These are phyloP conservation scores for Acronicta alni DNA, from an alignment of 2,888 invertebrate species.

Conservation along the genomic window DNA sequence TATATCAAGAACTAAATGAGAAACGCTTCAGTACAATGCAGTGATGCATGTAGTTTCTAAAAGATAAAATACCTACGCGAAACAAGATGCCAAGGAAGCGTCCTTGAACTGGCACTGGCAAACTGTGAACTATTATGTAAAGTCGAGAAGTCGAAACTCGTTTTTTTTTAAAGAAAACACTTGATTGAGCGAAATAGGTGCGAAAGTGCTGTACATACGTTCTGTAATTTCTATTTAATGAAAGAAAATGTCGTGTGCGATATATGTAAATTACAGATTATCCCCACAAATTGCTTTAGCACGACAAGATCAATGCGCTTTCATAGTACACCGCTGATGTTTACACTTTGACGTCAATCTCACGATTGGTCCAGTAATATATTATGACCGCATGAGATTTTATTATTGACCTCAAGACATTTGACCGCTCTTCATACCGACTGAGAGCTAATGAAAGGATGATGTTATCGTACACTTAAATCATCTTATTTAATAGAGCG, in stretches of 20 bases:
- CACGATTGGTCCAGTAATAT: slow-evolving; percentile 51
- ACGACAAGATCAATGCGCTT: slow-evolving; percentile 28
- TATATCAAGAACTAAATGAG: too few relatives aligned
- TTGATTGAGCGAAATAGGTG: neutral
- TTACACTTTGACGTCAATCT: slow-evolving; percentile 28
- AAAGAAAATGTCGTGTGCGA: slow-evolving; percentile 31
- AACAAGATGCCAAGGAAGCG: neutral
- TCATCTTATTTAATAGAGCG: slow-evolving; percentile 69
- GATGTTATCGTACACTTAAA: slow-evolving; percentile 62
- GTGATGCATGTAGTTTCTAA: too few relatives aligned
- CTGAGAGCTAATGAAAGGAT: slow-evolving; percentile 63
- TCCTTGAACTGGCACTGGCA: too few relatives aligned
- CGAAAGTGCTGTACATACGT: slow-evolving; percentile 15
- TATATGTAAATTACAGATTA: slow-evolving; percentile 38
- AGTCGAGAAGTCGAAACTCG: too few relatives aligned
- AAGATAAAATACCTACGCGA: too few relatives aligned
- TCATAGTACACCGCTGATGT: slow-evolving; percentile 20
- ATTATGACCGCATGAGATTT: slow-evolving; percentile 59
- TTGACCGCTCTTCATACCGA: slow-evolving; percentile 61
- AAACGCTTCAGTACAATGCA: too few relatives aligned
- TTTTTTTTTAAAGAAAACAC: too few relatives aligned
- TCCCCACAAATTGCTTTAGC: slow-evolving; percentile 31
- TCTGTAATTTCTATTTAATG: slow-evolving; percentile 26
- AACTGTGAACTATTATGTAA: too few relatives aligned
- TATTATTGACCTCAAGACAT: slow-evolving; percentile 63